Conservation (phyloP, 2,888 invertebrate genomes). For the Polyommatus icarus region DNA sequence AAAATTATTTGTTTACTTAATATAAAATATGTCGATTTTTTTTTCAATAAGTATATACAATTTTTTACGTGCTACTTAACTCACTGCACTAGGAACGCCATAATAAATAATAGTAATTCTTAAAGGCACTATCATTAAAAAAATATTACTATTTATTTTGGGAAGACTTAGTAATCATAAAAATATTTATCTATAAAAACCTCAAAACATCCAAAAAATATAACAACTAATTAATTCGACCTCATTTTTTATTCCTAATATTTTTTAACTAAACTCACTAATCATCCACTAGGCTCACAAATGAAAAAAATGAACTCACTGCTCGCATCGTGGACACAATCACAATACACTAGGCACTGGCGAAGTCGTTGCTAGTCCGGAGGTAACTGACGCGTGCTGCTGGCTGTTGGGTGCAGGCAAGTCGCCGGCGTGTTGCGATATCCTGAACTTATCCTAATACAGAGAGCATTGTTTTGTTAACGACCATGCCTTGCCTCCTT, state of each 20-base stretch:
- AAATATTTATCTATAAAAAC: too few relatives aligned
- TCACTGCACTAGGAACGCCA: too few relatives aligned
- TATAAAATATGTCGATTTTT: too few relatives aligned
- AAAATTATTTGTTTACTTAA: too few relatives aligned
- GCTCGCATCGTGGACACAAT: constrained; percentile 19
- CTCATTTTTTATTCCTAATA: neutral
- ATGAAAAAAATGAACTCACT: constrained; percentile 12
- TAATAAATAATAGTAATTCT: too few relatives aligned
- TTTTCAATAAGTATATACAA: too few relatives aligned
- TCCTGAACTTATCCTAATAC: neutral
- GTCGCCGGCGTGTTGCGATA: neutral
- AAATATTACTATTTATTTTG: too few relatives aligned
- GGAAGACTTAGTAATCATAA: too few relatives aligned
- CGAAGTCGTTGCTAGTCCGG: neutral
- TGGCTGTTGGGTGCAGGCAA: neutral
- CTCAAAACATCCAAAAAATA: too few relatives aligned
- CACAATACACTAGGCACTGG: constrained; percentile 10
- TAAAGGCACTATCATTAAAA: too few relatives aligned
- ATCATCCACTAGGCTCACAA: neutral
- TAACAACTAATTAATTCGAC: neutral
- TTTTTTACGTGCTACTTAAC: too few relatives aligned
- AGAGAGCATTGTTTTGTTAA: neutral
- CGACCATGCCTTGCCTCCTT: neutral
- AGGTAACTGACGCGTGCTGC: neutral
- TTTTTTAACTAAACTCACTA: neutral